These are phyloP conservation scores for Sceliomorpha sp. DNA, from an alignment of 2,888 invertebrate species.

Conservation along the genomic window DNA sequence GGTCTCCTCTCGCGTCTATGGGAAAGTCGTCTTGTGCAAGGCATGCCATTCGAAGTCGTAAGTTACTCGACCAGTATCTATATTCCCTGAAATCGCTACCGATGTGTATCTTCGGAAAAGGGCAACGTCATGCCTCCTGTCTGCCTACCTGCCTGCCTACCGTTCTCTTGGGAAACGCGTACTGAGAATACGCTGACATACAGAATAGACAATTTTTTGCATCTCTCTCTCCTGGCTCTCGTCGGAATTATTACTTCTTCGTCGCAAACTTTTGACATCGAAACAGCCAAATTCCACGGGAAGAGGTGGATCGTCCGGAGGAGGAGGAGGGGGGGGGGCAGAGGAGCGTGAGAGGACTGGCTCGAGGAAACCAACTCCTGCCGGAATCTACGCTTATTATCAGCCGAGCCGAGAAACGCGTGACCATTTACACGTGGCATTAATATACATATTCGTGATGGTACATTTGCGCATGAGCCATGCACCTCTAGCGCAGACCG, in stretches of 20 bases:
- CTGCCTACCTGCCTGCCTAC: conserved; percentile 22
- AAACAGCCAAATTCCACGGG: too few relatives aligned
- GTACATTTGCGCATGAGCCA: conserved; percentile 41
- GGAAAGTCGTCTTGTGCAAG: conserved; percentile 57
- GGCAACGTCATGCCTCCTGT: conserved; percentile 38
- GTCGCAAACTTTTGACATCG: conserved; percentile 22
- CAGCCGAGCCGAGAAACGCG: conserved; percentile 18
- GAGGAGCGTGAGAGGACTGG: background rate
- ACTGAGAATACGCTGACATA: conserved; percentile 22
- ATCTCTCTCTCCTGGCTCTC: conserved; percentile 8
- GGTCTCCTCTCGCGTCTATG: conserved; percentile 48
- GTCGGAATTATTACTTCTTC: too few relatives aligned
- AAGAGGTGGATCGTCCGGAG: too few relatives aligned
- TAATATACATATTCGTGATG: conserved; percentile 33
- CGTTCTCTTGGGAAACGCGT: conserved; percentile 51
- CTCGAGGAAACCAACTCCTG: conserved; percentile 11
- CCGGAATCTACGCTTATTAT: conserved; percentile 31
- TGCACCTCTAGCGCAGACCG: conserved; percentile 45
- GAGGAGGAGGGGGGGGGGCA: background rate
- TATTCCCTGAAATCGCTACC: conserved; percentile 53
- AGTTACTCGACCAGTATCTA: conserved; percentile 49
- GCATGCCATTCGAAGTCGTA: conserved; percentile 44
- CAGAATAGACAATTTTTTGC: conserved; percentile 8
- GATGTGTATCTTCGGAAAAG: conserved; percentile 56
- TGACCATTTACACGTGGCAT: conserved; percentile 18